Evolutionary conservation across 1,140 invertebrate genomes (phyloP), one percentile per base, ranked within the genome.

Genomic region (Cydia fagiglandana): DNA sequence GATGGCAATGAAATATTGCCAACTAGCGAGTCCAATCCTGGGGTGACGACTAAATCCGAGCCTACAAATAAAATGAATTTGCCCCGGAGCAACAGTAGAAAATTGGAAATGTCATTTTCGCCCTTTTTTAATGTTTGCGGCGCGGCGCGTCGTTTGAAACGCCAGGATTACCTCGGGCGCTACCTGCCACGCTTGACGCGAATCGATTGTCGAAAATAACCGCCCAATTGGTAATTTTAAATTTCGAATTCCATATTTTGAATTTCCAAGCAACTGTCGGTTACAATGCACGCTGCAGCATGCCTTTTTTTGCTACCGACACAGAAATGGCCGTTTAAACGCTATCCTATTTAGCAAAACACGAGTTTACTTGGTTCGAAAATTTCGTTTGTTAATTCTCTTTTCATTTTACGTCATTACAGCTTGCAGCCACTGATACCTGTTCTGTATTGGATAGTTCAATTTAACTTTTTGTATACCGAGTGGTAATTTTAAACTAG

Each of bases 81-180:
- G 83, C 81, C 88, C 84, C 84, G 76, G 80, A 87, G 89, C 88
- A 84, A 89, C 86, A 84, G 91, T 92, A 91, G 89, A 92, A 92
- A 92, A 92, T 92, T 92, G 91, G 89, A 91, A 91, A 90, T 85
- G 89, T 91, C 89, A 92, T 92, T 91, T 91, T 91, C 82, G 85
- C 84, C 82, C 80, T 91, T 91, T 90, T 89, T 90, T 89, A 88
- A 90, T 91, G 89, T 92, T 92, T 92, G 88, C 80, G 84, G 85
- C 83, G 83, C 80, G 80, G 80, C 75, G 81, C 77, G 77, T 81
- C 75, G 80, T 77, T 82, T 79, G 76, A 75, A 75, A 79, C 83
- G 88, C 88, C 87, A 87, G 87, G 88, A 90, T 90, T 87, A 87
- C 86, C 74, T 78, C 77, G 77, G 79, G 81, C 77, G 34, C 13